Conservation (phyloP, 1,140 invertebrate genomes). For the Drosophila aff. region DNA sequence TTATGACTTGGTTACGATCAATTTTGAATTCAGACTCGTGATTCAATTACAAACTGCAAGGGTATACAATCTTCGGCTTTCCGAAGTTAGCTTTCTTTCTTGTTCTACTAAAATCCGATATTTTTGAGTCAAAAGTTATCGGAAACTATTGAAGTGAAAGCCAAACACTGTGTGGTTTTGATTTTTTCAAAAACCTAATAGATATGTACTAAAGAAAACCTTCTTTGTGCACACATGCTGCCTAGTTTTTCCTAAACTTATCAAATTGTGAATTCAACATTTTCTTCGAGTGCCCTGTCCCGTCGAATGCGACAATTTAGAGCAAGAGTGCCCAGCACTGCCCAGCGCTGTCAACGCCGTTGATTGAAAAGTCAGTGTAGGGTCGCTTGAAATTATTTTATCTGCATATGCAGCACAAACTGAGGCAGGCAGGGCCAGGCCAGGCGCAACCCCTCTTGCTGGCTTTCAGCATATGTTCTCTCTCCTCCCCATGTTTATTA, state of each 20-base stretch:
- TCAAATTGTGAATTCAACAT: neutral
- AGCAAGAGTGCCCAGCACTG: slow-evolving; percentile 7
- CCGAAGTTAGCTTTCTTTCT: too few relatives aligned
- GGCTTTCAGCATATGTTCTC: neutral
- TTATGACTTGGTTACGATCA: too few relatives aligned
- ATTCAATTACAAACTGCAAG: too few relatives aligned
- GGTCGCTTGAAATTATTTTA: slow-evolving; percentile 70
- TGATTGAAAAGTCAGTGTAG: slow-evolving; percentile 71
- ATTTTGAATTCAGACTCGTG: too few relatives aligned
- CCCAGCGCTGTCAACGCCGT: slow-evolving; percentile 8
- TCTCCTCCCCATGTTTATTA: slow-evolving; percentile 46
- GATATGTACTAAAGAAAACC: too few relatives aligned
- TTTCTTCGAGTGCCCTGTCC: slow-evolving; percentile 7
- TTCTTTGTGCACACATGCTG: too few relatives aligned
- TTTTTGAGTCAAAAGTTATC: neutral
- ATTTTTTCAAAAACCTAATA: too few relatives aligned
- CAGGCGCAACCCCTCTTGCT: slow-evolving; percentile 7
- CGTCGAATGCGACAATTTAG: neutral
- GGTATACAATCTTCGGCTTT: too few relatives aligned
- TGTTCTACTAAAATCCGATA: too few relatives aligned
- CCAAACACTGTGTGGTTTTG: too few relatives aligned
- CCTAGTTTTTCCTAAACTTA: neutral
- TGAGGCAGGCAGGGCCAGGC: neutral
- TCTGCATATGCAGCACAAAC: slow-evolving; percentile 26
- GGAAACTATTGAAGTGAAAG: too few relatives aligned